A percentile compares a stretch with the other conserved stretches of the same genome.
Evolutionary conservation across 2,797 vertebrate genomes (phyloP).

Genomic region (Protonibea diacanthus): DNA sequence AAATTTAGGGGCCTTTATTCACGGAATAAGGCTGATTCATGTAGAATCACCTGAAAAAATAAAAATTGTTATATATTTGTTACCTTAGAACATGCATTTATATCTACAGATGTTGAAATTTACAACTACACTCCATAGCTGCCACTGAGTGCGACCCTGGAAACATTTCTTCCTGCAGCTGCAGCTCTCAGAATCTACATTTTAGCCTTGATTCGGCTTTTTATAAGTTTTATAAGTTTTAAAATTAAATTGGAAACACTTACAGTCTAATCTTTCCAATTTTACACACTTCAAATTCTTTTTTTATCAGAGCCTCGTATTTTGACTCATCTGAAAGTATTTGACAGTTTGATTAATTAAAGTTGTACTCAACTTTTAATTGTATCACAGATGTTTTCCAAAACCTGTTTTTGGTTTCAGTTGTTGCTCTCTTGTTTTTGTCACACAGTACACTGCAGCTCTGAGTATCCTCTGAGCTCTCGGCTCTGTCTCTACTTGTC

Average conservation of each 20-base stretch:
- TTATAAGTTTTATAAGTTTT: background rate
- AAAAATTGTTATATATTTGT: no score
- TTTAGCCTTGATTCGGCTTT: background rate
- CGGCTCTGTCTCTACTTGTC: conserved; percentile 47
- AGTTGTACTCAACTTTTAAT: background rate
- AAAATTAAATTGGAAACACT: background rate
- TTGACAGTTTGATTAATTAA: background rate
- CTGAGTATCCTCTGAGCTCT: conserved; percentile 1
- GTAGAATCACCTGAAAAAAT: no score
- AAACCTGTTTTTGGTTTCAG: conserved; percentile 49
- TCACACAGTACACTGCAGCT: background rate
- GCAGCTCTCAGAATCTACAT: background rate
- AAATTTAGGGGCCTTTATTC: no score
- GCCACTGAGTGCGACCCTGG: background rate
- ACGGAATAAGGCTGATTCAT: no score
- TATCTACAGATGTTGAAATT: no score
- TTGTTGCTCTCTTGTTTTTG: conserved; percentile 8
- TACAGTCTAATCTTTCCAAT: background rate
- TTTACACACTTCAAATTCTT: background rate
- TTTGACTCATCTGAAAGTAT: background rate
- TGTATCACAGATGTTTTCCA: background rate
- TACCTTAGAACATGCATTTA: no score
- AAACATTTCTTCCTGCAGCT: background rate
- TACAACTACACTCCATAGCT: no score
- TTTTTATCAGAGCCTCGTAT: background rate